Evolutionary conservation across 1,140 invertebrate species (phyloP), one percentile per base, ranked within the genome.

Genomic region (Macrostomum lignano): DNA sequence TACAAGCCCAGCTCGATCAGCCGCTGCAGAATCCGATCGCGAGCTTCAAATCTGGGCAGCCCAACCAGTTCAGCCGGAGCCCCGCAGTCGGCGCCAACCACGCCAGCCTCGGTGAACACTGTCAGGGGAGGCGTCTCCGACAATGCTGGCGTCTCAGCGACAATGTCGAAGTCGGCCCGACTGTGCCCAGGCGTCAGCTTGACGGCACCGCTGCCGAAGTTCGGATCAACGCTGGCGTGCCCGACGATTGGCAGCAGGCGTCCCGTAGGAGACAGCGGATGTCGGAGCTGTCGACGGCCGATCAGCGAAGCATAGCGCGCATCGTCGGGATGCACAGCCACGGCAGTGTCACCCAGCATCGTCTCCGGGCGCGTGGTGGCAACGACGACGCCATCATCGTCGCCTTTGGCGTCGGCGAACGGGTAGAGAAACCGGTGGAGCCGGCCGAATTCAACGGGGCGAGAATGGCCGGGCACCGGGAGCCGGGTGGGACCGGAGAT

Each of bases 181-280:
- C 94, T 84, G 51, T 96, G 88, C 14, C 81, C 86, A 2, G 91
- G 86, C 15, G 88, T 94, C 31, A 98, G 91, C 65, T 98, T 98
- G 1, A 98, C 86, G 42, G 79, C 84, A 47, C 86, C 84, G 41
- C 84, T 93, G 43, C 84, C 86, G 61, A 93, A 93, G 24, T 70
- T 67, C 57, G 68, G 72, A 36, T 93, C 82, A 6, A 94, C 84
- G 56, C 76, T 81, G 19, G 74, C 68, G 55, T 94, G 86, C 28
- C 69, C 66, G 13, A 96, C 63, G 44, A 96, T 74, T 1, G 76
- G 76, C 40, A 96, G 50, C 37, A 66, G 66, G 26, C 81, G 64
- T 39, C 55, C 19, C 42, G 37, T 2, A 9, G 70, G 65, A 65
- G 47, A 86, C 65, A 47, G 86, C 79, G 1, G 81, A 79, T 68